phyloP scores from a whole-genome alignment of 2,888 invertebrate species.

The Nomada goodeniana region DNA sequence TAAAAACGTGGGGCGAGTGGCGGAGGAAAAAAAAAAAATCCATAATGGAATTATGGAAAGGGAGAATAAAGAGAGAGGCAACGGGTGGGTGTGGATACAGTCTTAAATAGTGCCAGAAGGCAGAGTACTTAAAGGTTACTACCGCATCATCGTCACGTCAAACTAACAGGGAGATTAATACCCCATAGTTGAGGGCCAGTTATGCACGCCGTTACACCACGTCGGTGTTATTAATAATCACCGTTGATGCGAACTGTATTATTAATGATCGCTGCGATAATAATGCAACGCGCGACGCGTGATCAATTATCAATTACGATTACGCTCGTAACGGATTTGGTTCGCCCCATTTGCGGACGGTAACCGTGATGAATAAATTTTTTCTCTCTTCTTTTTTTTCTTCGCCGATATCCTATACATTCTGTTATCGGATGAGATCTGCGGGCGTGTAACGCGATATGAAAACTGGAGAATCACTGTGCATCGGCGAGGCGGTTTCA shows the following conservation, averaged over 20 bases:
- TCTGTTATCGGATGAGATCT: too few relatives aligned
- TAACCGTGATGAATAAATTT: neutral
- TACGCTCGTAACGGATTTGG: neutral
- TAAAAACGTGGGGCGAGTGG: neutral
- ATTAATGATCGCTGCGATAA: constrained; percentile 39
- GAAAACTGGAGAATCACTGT: neutral
- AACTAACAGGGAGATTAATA: constrained; percentile 75
- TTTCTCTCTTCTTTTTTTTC: too few relatives aligned
- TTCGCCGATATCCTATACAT: too few relatives aligned
- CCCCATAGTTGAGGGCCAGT: constrained; percentile 76
- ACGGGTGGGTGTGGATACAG: constrained; percentile 63
- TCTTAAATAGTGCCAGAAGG: constrained; percentile 60
- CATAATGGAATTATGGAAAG: constrained; percentile 43
- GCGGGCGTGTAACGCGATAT: neutral
- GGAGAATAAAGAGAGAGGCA: constrained; percentile 39
- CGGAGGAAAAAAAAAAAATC: constrained; percentile 12
- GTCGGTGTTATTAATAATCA: constrained; percentile 48
- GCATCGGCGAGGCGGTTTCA: neutral
- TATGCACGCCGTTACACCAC: constrained; percentile 58
- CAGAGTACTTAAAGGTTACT: constrained; percentile 75
- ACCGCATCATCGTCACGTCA: constrained; percentile 76
- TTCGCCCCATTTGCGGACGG: neutral
- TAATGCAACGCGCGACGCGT: constrained; percentile 18
- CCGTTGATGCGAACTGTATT: constrained; percentile 38
- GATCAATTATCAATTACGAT: constrained; percentile 52